Percentiles rank a stretch among this genome's conserved stretches.
phyloP scores from a whole-genome alignment of 2,797 vertebrate genomes.

The Crenichthys baileyi region DNA sequence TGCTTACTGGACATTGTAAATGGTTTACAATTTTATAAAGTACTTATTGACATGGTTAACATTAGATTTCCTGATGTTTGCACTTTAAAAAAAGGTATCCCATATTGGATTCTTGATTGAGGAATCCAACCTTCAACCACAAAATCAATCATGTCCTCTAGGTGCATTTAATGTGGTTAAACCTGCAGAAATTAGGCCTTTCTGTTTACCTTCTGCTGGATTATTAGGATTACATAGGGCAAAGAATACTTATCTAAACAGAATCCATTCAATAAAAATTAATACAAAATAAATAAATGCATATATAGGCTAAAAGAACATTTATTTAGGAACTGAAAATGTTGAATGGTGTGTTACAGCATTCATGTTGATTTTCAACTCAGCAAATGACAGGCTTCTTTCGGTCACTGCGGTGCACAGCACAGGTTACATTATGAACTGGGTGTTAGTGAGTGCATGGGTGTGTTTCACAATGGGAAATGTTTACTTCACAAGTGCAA shows the following conservation, averaged over 20 bases:
- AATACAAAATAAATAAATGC: not conserved
- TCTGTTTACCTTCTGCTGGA: no score
- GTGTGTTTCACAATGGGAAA: slow-evolving; percentile 66
- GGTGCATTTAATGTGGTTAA: not conserved
- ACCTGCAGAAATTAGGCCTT: not conserved
- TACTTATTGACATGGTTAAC: not conserved
- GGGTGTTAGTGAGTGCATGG: slow-evolving; percentile 34
- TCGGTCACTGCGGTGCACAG: not conserved
- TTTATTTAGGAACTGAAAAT: not conserved
- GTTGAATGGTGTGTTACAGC: not conserved
- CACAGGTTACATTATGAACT: slow-evolving; percentile 14
- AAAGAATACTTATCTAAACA: not conserved
- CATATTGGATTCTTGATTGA: not conserved
- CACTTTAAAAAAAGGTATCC: not conserved
- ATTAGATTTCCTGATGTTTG: not conserved
- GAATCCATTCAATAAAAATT: not conserved
- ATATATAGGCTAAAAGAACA: not conserved
- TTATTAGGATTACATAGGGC: no score
- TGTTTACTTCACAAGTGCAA: slow-evolving; percentile 79
- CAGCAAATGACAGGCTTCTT: slow-evolving; percentile 4
- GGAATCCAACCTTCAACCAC: not conserved
- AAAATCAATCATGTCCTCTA: not conserved
- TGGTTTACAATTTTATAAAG: not conserved
- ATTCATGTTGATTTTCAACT: slow-evolving; percentile 1
- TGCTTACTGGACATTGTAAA: not conserved